Base-by-base conservation (phyloP, 2,797 vertebrate genomes). In the Ispidina picta region DNA sequence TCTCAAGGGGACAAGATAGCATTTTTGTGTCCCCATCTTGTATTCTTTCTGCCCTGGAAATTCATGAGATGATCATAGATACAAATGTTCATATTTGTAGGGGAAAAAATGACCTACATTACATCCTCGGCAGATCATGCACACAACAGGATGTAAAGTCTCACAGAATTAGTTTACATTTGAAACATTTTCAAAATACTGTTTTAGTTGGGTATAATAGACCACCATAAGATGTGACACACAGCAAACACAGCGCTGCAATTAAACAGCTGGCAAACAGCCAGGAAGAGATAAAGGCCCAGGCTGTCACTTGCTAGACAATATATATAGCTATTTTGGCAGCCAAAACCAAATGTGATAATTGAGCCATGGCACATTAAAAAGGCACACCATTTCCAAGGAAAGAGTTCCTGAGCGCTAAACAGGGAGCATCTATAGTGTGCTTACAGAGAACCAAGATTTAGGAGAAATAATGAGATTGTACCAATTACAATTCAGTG, bases 151-250 rank as follows among this genome's bases (percentile, higher is more conserved):
- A 96, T 15, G 8, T 70, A 96, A 97, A 96, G 83, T 87, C 90
- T 91, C 79, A 71, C 65, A 66, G 89, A 93, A 85, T 96, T 93
- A 94, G 92, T 93, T 94, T 93, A 93, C 89, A 91, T 95, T 93
- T 93, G 94, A 96, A 96, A 96, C 81, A 92, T 97, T 97, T 96
- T 96, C 96, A 96, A 97, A 97, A 97, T 96, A 97, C 96, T 97
- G 95, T 96, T 97, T 97, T 96, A 96, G 73, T 88, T 96, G 95
- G 88, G 93, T 90, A 94, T 95, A 96, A 95, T 93, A 97, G 92
- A 92, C 94, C 92, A 86, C 65, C 92, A 92, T 93, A 96, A 96
- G 89, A 97, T 92, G 69, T 96, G 94, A 96, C 92, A 97, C 88
- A 96, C 69, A 95, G 95, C 95, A 97, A 97, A 96, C 86, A 95